Conservation (phyloP, 2,888 invertebrate species). For the Rhodophaea formosa region DNA sequence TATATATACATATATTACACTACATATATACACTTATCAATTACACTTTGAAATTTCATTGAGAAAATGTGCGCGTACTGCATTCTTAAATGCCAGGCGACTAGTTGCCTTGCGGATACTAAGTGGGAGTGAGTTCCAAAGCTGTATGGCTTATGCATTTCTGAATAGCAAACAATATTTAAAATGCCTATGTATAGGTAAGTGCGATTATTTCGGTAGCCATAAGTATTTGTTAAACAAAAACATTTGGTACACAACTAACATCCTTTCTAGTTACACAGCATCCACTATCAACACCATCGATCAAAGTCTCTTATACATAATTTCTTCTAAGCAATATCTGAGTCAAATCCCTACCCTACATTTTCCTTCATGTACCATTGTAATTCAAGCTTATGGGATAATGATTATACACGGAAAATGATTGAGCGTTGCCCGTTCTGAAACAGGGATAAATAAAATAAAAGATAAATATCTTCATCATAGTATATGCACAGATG, state of each 20-base stretch:
- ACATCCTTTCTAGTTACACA: neutral
- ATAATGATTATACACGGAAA: conserved; percentile 51
- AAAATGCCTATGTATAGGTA: no score
- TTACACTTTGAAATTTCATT: no score
- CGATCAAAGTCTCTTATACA: conserved; percentile 52
- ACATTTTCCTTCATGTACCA: conserved; percentile 42
- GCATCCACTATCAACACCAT: conserved; percentile 33
- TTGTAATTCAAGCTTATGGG: conserved; percentile 51
- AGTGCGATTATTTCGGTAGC: no score
- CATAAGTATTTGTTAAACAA: neutral
- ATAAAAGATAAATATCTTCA: neutral
- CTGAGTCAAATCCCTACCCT: conserved; percentile 1
- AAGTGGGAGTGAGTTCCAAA: no score
- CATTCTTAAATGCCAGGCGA: no score
- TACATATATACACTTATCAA: no score
- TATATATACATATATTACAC: no score
- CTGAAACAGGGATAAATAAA: neutral
- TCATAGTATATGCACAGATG: no score
- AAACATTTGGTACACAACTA: neutral
- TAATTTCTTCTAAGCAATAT: conserved; percentile 23
- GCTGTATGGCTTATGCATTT: no score
- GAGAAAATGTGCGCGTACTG: no score
- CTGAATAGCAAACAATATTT: no score
- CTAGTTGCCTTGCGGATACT: no score
- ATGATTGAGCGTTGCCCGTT: conserved; percentile 46